A percentile compares a stretch with the other conserved stretches of the same genome.
phyloP scores from a whole-genome alignment of 2,113 vertebrate genomes.

The Thymallus thymallus region DNA sequence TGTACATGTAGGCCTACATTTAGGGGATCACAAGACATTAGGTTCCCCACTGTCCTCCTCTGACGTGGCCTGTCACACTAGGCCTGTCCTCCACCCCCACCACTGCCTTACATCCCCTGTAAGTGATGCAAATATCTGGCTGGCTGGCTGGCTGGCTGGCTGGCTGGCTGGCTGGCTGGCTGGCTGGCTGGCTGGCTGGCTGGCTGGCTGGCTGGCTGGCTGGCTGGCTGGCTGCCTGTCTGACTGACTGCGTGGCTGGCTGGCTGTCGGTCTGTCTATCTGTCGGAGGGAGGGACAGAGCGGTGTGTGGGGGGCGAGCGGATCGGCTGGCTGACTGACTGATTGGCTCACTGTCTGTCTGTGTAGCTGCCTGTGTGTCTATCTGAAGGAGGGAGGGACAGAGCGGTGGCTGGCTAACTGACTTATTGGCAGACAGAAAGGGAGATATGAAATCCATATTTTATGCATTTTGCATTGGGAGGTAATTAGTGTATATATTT shows the following conservation, averaged over 20 bases:
- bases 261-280: too few relatives aligned
- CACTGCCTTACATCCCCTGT: constrained; percentile 30
- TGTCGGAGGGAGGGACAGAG: too few relatives aligned
- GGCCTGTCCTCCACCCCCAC: constrained; percentile 22
- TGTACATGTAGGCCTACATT: constrained; percentile 66
- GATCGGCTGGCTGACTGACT: constrained; percentile 6
- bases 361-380: too few relatives aligned
- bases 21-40: constrained; percentile 56
- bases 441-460: constrained; percentile 50
- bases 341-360: too few relatives aligned
- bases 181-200: not conserved
- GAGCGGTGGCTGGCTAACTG: constrained; percentile 1
- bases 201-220: constrained; percentile 63
- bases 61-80: constrained; percentile 62
- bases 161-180: too few relatives aligned
- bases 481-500: constrained; percentile 19
- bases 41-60: constrained; percentile 52
- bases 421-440: constrained; percentile 14
- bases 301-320: too few relatives aligned
- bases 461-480: constrained; percentile 45
- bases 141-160: constrained; percentile 55
- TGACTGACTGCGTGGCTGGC: too few relatives aligned
- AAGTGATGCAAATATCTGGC: constrained; percentile 45
- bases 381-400: too few relatives aligned
- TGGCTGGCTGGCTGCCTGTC: too few relatives aligned